Conservation (phyloP, 1,140 invertebrate genomes). For the Adoxophyes honmai region DNA sequence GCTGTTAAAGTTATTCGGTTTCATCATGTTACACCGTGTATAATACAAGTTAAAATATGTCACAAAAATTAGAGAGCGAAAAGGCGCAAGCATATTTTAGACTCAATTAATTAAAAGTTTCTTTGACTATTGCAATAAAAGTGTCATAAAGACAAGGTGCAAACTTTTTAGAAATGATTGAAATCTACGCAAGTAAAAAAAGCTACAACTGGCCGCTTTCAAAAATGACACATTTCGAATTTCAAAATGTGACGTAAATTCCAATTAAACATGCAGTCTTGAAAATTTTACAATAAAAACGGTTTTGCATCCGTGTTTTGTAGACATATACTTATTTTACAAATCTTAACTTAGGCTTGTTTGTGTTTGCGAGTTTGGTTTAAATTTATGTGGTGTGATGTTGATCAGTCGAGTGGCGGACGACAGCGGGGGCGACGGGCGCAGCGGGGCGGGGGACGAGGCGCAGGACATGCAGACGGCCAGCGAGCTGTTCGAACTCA, state of each 20-base stretch:
- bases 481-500: slow-evolving; percentile 45
- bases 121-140: no score
- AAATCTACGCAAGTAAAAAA: neutral
- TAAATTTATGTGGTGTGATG: slow-evolving; percentile 49
- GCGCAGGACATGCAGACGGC: slow-evolving; percentile 40
- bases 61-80: no score
- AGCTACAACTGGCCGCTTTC: neutral
- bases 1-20: no score
- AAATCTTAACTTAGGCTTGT: slow-evolving; percentile 10
- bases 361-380: slow-evolving; percentile 20
- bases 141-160: slow-evolving; percentile 24
- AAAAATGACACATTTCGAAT: slow-evolving; percentile 19
- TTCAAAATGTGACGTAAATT: slow-evolving; percentile 26
- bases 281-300: slow-evolving; percentile 49
- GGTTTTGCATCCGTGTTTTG: slow-evolving; percentile 45
- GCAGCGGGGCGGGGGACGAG: slow-evolving; percentile 7
- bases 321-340: slow-evolving; percentile 28
- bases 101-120: no score
- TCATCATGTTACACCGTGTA: no score
- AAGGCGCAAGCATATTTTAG: no score
- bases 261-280: slow-evolving; percentile 25
- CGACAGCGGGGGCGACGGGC: slow-evolving; percentile 22
- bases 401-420: slow-evolving; percentile 42
- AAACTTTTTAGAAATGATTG: no score
- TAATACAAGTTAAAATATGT: no score